Evolutionary conservation across 64 coral and sea anemone species (phyloP), one percentile per base, ranked within the genome.

Genomic region (Pachyseris speciosa): DNA sequence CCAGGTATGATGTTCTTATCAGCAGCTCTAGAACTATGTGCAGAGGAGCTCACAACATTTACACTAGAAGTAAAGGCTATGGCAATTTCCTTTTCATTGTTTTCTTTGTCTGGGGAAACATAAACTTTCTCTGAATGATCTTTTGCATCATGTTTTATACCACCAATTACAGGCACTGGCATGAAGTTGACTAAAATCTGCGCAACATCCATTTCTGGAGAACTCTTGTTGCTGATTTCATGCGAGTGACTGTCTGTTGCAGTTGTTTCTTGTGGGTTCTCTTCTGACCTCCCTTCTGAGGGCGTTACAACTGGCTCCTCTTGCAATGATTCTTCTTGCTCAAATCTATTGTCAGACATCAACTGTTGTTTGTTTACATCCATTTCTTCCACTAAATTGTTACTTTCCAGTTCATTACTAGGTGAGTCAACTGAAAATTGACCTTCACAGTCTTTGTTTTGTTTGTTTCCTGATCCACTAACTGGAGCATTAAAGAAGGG

Each of bases 151-250:
- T 55, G 19, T 69, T 84, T 94, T 31, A 28, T 43, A 63, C 64
- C 38, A 58, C 84, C 20, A 30, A 93, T 70, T 15, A 93, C 61
- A 19, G 94, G 94, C 3, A 92, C 89, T 41, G 73, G 94, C 84
- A 96, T 96, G 19, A 80, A 85, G 84, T 92, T 81, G 37, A 92
- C 57, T 25, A 96, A 84, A 68, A 96, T 96, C 69, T 87, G 89
- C n/a, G 94, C 94, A 29, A 96, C 89, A 69, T 96, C 94, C 47
- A 96, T 84, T 41, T 96, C 94, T 67, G 83, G 51, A 58, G 91
- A 96, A 59, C 67, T 44, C 29, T 74, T 64, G 1, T 81, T 19
- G n/a, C 20, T 39, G 22, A 60, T 39, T n/a, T 63, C 77, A 60
- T 39, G 16, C 13, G 19, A 59, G 11, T 11, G 16, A 80, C 51